Evolutionary conservation across 2,888 invertebrate genomes (phyloP), one percentile per base, ranked within the genome.

Genomic region (Zhuqinia jingwanae): DNA sequence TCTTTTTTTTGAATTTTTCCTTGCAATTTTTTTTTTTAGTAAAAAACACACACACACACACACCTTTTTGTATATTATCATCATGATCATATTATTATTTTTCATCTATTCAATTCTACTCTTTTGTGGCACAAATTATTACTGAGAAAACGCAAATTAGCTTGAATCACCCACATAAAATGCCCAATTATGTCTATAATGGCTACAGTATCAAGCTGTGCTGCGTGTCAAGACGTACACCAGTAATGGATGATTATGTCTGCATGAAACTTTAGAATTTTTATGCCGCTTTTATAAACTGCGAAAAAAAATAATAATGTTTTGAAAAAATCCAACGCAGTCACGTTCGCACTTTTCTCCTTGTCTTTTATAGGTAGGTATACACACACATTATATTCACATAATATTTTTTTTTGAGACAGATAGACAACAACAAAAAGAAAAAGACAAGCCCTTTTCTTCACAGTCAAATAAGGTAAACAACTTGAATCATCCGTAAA

Each of bases 401-500:
- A n/a, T n/a, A n/a, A n/a, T n/a, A n/a, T n/a, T n/a, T n/a, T n/a
- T n/a, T n/a, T 11, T 45, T 30, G 0, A 36, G 36, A 58, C 56
- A n/a, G n/a, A n/a, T n/a, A 56, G 42, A 42, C 56, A 50, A 63
- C 20, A 36, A 42, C 56, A 50, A 50, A 15, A n/a, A n/a, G n/a
- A n/a, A n/a, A 36, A 65, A 77, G 86, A 58, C 86, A 81, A 86
- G 81, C 86, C 86, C 81, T 76, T 86, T 85, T 86, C 68, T 77
- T 75, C 22, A 36, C 36, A 68, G 77, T 76, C 88, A 88, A 86
- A 88, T 86, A 88, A 86, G 88, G 88, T 83, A 88, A 83, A 80
- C 88, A 83, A 86, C 83, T 88, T 86, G 82, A 85, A 88, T 83
- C 85, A 79, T 77, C 58, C 65, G 78, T 79, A 79, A 73, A 85